These are phyloP conservation scores for Gambusia holbrooki DNA, from an alignment of 2,113 vertebrate genomes.

Conservation along the genomic window DNA sequence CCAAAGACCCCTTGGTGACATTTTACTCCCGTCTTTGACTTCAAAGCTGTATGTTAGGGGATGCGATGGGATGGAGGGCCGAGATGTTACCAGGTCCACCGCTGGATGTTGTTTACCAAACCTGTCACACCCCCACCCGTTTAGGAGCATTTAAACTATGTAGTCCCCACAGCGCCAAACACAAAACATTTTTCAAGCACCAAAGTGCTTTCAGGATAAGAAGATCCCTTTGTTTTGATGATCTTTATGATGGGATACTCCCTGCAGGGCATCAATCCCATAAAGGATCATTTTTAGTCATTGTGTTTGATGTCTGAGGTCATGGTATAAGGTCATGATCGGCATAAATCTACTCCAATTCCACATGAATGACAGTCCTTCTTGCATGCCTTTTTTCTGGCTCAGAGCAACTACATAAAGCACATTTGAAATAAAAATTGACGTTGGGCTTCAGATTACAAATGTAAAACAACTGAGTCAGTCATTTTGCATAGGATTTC, in stretches of 20 bases:
- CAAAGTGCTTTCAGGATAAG: conserved; percentile 31
- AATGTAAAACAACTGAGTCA: not conserved
- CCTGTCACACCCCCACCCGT: conserved; percentile 57
- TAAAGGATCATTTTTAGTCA: conserved; percentile 21
- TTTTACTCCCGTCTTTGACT: conserved; percentile 78
- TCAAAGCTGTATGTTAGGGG: conserved; percentile 73
- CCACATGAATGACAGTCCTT: not conserved
- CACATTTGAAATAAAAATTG: not conserved
- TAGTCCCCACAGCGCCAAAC: conserved; percentile 33
- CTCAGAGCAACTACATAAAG: not conserved
- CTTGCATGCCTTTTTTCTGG: not conserved
- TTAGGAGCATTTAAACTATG: conserved; percentile 45
- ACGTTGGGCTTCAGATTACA: fast-evolving
- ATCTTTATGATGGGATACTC: conserved; percentile 42
- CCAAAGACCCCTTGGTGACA: conserved; percentile 73
- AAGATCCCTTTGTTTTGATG: conserved; percentile 44
- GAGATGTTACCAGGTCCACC: conserved; percentile 65
- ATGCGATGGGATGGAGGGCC: conserved; percentile 63
- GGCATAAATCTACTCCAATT: not conserved
- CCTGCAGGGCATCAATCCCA: conserved; percentile 38
- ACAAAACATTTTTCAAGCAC: conserved; percentile 51
- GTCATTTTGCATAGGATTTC: not conserved
- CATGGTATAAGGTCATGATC: not conserved
- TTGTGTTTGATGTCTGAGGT: conserved; percentile 30
- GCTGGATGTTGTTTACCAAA: conserved; percentile 65